phyloP scores from a whole-genome alignment of 2,797 vertebrate genomes.

The Gallinago solitaria region DNA sequence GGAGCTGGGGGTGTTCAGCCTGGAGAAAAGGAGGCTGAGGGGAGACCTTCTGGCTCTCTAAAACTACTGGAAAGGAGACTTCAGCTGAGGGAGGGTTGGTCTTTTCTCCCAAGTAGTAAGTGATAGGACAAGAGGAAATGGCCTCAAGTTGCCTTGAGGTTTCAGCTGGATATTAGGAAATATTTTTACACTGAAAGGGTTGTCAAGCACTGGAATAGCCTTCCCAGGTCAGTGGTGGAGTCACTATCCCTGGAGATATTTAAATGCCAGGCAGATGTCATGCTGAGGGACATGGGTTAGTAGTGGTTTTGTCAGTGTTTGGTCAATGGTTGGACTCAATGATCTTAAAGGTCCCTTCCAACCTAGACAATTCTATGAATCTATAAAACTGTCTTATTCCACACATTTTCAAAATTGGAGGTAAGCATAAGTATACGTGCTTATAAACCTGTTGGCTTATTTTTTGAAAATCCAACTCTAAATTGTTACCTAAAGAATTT shows the following conservation, averaged over 20 bases:
- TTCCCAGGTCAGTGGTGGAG: neutral
- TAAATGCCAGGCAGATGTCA: neutral
- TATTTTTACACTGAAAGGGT: too few species aligned
- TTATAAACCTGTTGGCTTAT: neutral
- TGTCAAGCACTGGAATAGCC: neutral
- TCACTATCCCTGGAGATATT: neutral
- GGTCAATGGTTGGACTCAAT: neutral
- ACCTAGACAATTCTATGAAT: neutral
- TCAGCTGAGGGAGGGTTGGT: neutral
- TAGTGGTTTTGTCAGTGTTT: neutral
- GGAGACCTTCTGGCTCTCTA: neutral
- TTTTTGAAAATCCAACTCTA: neutral
- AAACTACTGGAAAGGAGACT: neutral
- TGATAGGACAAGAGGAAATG: neutral
- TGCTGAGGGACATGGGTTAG: neutral
- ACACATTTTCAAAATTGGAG: neutral
- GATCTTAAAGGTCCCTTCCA: neutral
- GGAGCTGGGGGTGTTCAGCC: neutral
- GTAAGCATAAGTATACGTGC: neutral
- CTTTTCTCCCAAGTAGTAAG: neutral
- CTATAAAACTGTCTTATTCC: neutral
- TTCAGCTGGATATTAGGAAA: neutral
- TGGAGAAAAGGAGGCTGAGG: neutral
- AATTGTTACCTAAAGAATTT: neutral
- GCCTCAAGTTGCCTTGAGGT: neutral